Evolutionary conservation across 2,797 vertebrate genomes (phyloP).

Genomic region (Corythornis leucogaster): DNA sequence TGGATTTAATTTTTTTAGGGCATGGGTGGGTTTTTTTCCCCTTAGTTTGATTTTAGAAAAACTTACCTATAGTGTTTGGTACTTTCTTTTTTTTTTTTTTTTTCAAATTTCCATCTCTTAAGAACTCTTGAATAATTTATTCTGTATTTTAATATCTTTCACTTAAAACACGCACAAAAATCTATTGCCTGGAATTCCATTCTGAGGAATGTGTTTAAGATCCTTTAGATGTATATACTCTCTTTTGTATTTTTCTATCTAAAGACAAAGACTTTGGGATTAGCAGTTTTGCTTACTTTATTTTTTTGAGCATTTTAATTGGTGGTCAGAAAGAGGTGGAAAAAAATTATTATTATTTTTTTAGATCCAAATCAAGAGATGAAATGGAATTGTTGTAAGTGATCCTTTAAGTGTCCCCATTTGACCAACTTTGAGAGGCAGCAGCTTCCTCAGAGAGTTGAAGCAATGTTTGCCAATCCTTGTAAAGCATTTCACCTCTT

Average conservation of each 20-base stretch:
- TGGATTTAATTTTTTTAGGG: conserved; percentile 25
- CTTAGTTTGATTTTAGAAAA: conserved; percentile 55
- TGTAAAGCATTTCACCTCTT: conserved; percentile 82
- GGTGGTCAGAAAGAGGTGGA: neutral
- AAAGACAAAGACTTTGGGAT: neutral
- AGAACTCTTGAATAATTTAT: conserved; percentile 57
- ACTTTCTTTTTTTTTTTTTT: neutral
- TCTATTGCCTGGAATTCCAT: conserved; percentile 5
- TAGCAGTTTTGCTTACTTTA: neutral
- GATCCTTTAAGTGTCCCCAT: conserved; percentile 63
- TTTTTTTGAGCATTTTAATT: conserved; percentile 17
- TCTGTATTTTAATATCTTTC: conserved; percentile 64
- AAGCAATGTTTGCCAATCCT: conserved; percentile 77
- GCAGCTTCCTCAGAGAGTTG: conserved; percentile 71
- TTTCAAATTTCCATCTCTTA: conserved; percentile 15
- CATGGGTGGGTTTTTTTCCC: neutral
- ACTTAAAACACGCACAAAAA: conserved; percentile 2
- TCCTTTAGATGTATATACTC: neutral
- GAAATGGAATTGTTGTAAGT: conserved; percentile 45
- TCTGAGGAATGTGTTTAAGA: neutral
- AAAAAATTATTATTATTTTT: neutral
- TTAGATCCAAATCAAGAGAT: neutral
- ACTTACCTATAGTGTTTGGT: conserved; percentile 22
- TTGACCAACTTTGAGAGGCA: conserved; percentile 69
- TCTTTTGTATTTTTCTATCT: neutral